A percentile compares a stretch with the other conserved stretches of the same genome.
These are phyloP conservation scores for Pachypeltis micranthus DNA, from an alignment of 1,140 invertebrate species.

Conservation along the genomic window DNA sequence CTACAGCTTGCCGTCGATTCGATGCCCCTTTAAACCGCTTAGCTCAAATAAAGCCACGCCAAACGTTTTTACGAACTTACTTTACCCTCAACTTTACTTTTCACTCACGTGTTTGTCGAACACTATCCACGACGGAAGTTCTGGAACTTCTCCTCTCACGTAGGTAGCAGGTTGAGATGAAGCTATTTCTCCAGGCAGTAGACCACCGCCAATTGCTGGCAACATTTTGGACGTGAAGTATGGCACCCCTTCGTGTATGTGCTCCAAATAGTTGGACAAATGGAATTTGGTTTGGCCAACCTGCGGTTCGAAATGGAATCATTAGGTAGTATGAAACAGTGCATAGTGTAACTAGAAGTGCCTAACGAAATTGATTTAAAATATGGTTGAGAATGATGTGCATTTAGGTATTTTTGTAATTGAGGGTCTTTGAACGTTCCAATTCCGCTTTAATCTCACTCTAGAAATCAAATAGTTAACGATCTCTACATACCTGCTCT, in stretches of 20 bases:
- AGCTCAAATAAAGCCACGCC: too few relatives aligned
- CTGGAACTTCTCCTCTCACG: conserved; percentile 49
- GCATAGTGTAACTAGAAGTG: too few relatives aligned
- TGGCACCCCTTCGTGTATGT: conserved; percentile 40
- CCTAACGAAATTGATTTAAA: background rate
- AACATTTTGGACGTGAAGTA: conserved; percentile 39
- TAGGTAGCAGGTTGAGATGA: conserved; percentile 48
- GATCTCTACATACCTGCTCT: background rate
- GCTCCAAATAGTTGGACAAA: conserved; percentile 39
- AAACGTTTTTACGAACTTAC: too few relatives aligned
- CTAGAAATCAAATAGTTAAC: background rate
- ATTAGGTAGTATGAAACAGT: too few relatives aligned
- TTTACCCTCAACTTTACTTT: too few relatives aligned
- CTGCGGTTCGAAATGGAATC: conserved; percentile 31
- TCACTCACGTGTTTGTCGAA: conserved; percentile 68
- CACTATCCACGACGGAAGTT: conserved; percentile 68
- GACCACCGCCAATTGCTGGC: conserved; percentile 35
- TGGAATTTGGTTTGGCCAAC: conserved; percentile 44
- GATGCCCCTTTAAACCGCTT: too few relatives aligned
- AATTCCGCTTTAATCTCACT: background rate
- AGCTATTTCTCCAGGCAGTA: conserved; percentile 24
- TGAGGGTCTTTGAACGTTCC: background rate
- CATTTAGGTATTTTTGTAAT: background rate
- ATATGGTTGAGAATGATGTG: background rate
- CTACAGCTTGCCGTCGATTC: too few relatives aligned